Evolutionary conservation across 2,888 invertebrate genomes (phyloP).

Genomic region (Drosophila histrio): DNA sequence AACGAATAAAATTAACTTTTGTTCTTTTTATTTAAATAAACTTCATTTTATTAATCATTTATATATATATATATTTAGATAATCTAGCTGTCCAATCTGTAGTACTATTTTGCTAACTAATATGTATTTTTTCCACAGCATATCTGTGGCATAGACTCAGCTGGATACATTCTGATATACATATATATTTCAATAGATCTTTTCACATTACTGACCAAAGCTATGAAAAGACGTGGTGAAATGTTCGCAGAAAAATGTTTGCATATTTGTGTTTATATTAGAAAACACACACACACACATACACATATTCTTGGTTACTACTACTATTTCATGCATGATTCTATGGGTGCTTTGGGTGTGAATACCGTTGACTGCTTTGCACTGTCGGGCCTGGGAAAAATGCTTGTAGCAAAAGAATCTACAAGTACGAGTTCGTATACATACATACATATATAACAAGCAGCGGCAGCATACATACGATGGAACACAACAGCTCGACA

Average conservation of each 20-base stretch:
- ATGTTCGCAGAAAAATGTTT: slow-evolving; percentile 53
- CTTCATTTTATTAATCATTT: too few relatives aligned
- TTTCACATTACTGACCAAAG: slow-evolving; percentile 20
- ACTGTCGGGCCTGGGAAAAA: slow-evolving; percentile 34
- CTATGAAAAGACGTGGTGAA: slow-evolving; percentile 45
- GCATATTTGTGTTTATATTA: slow-evolving; percentile 60
- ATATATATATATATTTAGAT: too few relatives aligned
- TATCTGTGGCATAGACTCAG: neutral
- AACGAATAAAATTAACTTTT: too few relatives aligned
- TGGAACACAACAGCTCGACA: slow-evolving; percentile 72
- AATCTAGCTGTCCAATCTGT: too few relatives aligned
- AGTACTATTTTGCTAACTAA: neutral
- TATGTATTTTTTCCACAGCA: neutral
- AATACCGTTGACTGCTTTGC: slow-evolving; percentile 58
- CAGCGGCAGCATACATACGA: slow-evolving; percentile 61
- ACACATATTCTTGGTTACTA: slow-evolving; percentile 27
- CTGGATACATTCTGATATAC: neutral
- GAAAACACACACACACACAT: slow-evolving; percentile 39
- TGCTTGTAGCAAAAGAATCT: slow-evolving; percentile 24
- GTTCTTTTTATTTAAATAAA: too few relatives aligned
- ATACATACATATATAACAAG: slow-evolving; percentile 13
- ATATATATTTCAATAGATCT: neutral
- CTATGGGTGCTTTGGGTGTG: slow-evolving; percentile 44
- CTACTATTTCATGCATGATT: slow-evolving; percentile 50
- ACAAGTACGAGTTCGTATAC: slow-evolving; percentile 2